Conservation (phyloP, 2,797 vertebrate species). For the Emys orbicularis region DNA sequence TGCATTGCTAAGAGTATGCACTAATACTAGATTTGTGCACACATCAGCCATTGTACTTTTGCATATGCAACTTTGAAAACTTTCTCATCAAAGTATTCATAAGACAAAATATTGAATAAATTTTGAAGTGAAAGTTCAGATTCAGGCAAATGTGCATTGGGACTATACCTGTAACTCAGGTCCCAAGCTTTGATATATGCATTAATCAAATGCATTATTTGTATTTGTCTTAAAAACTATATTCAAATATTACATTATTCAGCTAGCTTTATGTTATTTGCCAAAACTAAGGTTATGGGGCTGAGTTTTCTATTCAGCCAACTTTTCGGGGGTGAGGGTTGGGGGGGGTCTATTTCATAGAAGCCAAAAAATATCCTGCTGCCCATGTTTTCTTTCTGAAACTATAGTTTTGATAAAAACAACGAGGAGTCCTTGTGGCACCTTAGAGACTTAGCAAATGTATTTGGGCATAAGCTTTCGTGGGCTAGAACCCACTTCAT, state of each 20-base stretch:
- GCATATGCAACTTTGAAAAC: not conserved
- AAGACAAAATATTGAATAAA: not conserved
- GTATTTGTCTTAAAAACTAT: not conserved
- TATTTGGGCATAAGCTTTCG: too few relatives aligned
- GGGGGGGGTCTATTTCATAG: not conserved
- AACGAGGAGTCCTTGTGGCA: too few relatives aligned
- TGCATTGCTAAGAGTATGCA: not conserved
- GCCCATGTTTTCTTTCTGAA: not conserved
- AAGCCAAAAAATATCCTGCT: not conserved
- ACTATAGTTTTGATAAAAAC: not conserved
- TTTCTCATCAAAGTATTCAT: not conserved
- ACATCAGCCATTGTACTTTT: not conserved
- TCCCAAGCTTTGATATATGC: not conserved
- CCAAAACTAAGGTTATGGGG: not conserved
- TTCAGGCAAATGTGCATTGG: not conserved
- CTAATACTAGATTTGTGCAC: not conserved
- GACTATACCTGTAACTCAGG: not conserved
- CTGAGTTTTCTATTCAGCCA: not conserved
- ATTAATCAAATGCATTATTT: not conserved
- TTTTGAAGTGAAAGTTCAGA: not conserved
- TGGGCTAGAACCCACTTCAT: too few relatives aligned
- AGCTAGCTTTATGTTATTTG: not conserved
- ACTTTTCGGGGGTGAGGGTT: not conserved
- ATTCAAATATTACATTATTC: not conserved
- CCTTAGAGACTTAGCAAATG: too few relatives aligned